These are phyloP conservation scores for Leucania comma DNA, from an alignment of 2,888 invertebrate species.

Conservation along the genomic window DNA sequence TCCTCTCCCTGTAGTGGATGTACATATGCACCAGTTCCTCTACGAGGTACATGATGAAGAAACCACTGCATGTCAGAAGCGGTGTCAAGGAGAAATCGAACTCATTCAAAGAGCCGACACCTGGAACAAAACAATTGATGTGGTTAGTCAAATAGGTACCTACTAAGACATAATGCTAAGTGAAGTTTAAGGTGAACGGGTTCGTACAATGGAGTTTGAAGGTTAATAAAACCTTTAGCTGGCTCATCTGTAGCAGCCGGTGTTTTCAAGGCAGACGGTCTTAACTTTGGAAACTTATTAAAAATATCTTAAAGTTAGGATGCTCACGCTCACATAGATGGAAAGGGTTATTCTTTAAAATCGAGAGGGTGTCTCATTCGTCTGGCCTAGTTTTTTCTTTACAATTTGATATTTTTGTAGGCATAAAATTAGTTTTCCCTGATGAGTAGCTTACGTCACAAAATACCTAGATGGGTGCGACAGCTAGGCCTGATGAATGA, in stretches of 20 bases:
- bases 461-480: too few relatives aligned
- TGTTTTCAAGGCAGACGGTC: not conserved
- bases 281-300: not conserved
- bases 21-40: slow-evolving; percentile 95
- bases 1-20: slow-evolving; percentile 89
- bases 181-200: slow-evolving; percentile 7
- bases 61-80: slow-evolving; percentile 93
- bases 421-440: too few relatives aligned
- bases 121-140: slow-evolving; percentile 67
- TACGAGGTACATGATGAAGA: slow-evolving; percentile 95
- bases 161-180: not conserved
- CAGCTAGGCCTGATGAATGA: too few relatives aligned
- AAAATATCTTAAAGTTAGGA: slow-evolving; percentile 1
- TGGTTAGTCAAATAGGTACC: slow-evolving; percentile 8
- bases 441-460: too few relatives aligned
- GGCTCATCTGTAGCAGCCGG: slow-evolving; percentile 4
- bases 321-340: not conserved
- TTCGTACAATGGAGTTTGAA: slow-evolving; percentile 1
- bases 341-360: too few relatives aligned
- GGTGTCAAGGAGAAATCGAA: slow-evolving; percentile 93
- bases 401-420: too few relatives aligned
- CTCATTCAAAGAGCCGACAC: slow-evolving; percentile 81
- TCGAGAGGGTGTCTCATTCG: too few relatives aligned
- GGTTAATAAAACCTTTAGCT: slow-evolving; percentile 10
- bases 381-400: too few relatives aligned